Conservation (phyloP, 2,113 vertebrate species). For the Actenoides hombroni region DNA sequence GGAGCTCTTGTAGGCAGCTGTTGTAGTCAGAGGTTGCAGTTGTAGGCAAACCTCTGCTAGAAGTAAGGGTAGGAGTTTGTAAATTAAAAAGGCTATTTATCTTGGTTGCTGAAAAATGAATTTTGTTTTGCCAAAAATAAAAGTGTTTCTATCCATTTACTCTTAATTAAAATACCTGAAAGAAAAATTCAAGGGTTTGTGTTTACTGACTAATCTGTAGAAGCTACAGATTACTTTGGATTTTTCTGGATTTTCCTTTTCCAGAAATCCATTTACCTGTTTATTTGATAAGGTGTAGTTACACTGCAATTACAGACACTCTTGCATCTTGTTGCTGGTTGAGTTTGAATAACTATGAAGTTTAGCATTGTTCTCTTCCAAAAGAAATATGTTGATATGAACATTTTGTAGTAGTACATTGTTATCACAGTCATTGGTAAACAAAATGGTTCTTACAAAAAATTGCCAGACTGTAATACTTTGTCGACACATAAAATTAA, state of each 20-base stretch:
- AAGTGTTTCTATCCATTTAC: background rate
- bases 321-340: background rate
- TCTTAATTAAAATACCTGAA: background rate
- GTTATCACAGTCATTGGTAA: background rate
- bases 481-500: background rate
- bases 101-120: background rate
- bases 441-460: background rate
- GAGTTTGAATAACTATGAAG: background rate
- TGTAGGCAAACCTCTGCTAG: background rate
- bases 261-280: background rate
- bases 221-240: background rate
- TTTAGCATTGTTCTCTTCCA: background rate
- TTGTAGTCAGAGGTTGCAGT: background rate
- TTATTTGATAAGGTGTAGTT: background rate
- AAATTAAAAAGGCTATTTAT: background rate
- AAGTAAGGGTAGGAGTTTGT: background rate
- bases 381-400: background rate
- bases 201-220: background rate
- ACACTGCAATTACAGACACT: background rate
- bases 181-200: background rate
- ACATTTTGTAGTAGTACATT: background rate
- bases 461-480: background rate
- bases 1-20: background rate
- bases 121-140: background rate
- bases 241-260: background rate